phyloP scores from a whole-genome alignment of 2,888 invertebrate species.

The Ophion ventricosus region DNA sequence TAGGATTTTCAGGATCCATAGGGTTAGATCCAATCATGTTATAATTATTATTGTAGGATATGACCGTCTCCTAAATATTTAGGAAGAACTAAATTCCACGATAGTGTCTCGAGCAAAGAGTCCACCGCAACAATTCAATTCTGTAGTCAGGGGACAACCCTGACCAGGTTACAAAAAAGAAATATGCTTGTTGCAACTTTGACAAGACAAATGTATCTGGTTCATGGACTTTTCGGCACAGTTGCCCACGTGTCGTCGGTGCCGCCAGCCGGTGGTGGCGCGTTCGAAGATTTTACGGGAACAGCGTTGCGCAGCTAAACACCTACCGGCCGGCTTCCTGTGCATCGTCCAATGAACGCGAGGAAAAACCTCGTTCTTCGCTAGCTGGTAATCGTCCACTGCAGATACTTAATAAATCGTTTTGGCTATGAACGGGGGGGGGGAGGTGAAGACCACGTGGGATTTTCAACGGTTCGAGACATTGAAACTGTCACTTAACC shows the following conservation, averaged over 20 bases:
- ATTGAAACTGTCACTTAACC: slow-evolving; percentile 5
- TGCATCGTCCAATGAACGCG: neutral
- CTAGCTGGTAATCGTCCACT: slow-evolving; percentile 1
- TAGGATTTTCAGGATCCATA: too few species aligned
- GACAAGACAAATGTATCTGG: neutral
- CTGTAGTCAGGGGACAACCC: too few species aligned
- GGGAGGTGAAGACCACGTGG: slow-evolving; percentile 18
- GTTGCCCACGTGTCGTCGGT: slow-evolving; percentile 1
- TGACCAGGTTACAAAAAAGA: too few species aligned
- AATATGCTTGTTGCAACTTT: too few species aligned
- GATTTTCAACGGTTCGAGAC: slow-evolving; percentile 44
- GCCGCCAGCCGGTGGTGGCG: slow-evolving; percentile 66
- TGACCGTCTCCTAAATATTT: too few species aligned
- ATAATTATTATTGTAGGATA: too few species aligned
- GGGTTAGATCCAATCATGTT: too few species aligned
- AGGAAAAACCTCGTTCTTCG: neutral
- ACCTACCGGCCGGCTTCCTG: slow-evolving; percentile 50
- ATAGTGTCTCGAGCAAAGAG: too few species aligned
- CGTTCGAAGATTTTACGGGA: slow-evolving; percentile 70
- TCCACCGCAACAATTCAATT: too few species aligned
- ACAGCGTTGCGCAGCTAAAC: slow-evolving; percentile 63
- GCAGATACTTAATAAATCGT: neutral
- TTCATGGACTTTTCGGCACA: neutral
- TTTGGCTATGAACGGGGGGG: neutral
- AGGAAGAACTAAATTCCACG: too few species aligned